Base-by-base conservation (phyloP, 2,113 vertebrate species). In the Saiga tatarica region DNA sequence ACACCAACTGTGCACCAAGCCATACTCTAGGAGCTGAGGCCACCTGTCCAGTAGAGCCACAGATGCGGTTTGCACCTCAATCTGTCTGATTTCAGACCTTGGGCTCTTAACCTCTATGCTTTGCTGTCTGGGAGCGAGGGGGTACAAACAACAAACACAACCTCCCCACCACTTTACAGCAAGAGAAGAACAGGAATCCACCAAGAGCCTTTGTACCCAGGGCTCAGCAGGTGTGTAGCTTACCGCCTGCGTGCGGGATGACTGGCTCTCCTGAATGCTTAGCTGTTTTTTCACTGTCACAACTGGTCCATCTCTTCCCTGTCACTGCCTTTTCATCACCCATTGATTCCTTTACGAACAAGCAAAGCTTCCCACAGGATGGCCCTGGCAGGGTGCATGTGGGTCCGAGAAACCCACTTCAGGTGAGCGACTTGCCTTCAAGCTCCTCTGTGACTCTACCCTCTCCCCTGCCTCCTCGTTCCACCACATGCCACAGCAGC, bases 331-430 rank as follows among this genome's bases (percentile, higher is more conserved):
- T 87, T 89, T 87, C 64, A 91, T 78, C 47, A 45, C 36, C 74
- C 67, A 82, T 3, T 25, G 82, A 94, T 87, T 81, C 59, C 93
- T 90, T 62, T n/a, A 59, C 57, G 25, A 89, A 87, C 78, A 84
- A 93, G 23, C 67, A 52, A 42, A 76, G 2, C 42, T 59, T 50
- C 1, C 0, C 28, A 9, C n/a, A 17, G 39, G 19, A 45, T 4
- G 10, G 21, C 45, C 67, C 74, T 36, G 39, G 28, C 33, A 13
- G 45, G 23, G 33, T 42, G 10, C 3, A 45, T 21, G 39, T 11
- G 45, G 21, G 47, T 45, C 71, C 33, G 33, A 83, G 62, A 17
- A 83, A 25, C 16, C 0, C 2, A 16, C 16, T 62, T 28, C 11
- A 19, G 47, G 36, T 15, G 53, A 60, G 12, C 1, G 4, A 50